Conservation (phyloP, 2,888 invertebrate genomes). For the Drosophila niveifrons region DNA sequence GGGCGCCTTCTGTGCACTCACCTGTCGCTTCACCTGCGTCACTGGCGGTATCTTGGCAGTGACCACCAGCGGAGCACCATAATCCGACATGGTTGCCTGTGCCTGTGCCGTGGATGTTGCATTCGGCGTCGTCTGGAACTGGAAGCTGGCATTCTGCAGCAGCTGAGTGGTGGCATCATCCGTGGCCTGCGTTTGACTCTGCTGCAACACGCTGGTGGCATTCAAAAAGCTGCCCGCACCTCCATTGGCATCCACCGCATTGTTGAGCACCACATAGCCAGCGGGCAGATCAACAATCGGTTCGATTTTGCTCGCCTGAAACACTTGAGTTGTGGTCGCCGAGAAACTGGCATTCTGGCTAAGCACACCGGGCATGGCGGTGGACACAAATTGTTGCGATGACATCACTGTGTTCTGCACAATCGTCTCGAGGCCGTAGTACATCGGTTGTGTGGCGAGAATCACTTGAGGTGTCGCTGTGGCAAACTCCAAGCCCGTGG, state of each 20-base stretch:
- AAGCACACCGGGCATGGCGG: constrained; percentile 92
- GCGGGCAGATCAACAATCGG: constrained; percentile 92
- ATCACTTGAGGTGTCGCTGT: constrained; percentile 86
- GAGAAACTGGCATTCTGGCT: constrained; percentile 94
- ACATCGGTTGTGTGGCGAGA: constrained; percentile 90
- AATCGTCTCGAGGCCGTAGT: constrained; percentile 93
- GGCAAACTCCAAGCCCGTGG: constrained; percentile 76
- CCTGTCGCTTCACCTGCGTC: constrained; percentile 70
- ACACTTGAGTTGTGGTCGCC: constrained; percentile 90
- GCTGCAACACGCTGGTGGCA: constrained; percentile 68
- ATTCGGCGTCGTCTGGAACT: constrained; percentile 57
- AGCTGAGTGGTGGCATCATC: constrained; percentile 69
- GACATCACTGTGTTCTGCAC: constrained; percentile 96
- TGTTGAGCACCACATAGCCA: constrained; percentile 90
- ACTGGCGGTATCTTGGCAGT: constrained; percentile 76
- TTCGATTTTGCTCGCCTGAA: constrained; percentile 93
- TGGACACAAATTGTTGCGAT: constrained; percentile 94
- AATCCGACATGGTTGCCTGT: constrained; percentile 52
- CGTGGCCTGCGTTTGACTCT: constrained; percentile 59
- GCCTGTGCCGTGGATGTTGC: constrained; percentile 42
- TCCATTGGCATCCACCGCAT: constrained; percentile 84
- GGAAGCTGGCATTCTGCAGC: constrained; percentile 68
- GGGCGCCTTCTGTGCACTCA: constrained; percentile 45
- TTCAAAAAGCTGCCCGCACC: constrained; percentile 57
- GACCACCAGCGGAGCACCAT: constrained; percentile 61